phyloP scores from a whole-genome alignment of 1,140 invertebrate species.

The Triops longicaudatus region DNA sequence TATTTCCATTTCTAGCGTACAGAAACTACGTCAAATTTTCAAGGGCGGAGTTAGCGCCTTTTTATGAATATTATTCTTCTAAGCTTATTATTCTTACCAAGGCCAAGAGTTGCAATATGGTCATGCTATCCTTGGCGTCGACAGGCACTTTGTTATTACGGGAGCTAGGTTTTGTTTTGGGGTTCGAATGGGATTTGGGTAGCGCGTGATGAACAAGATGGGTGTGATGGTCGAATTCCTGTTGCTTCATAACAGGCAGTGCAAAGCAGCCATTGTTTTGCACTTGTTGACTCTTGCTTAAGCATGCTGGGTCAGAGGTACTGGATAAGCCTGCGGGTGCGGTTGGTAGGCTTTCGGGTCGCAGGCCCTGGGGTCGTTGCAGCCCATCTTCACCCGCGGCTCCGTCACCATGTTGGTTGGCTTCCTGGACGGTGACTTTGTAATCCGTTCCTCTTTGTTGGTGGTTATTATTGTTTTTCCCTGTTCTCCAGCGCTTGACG shows the following conservation, averaged over 20 bases:
- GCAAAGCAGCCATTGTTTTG: neutral
- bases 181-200: neutral
- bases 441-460: neutral
- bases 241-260: neutral
- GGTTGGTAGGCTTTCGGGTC: neutral
- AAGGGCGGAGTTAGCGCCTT: neutral
- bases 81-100: conserved; percentile 22
- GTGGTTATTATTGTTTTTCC: neutral
- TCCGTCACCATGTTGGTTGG: neutral
- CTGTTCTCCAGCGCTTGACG: neutral
- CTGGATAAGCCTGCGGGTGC: neutral
- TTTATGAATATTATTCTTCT: neutral
- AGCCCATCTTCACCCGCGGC: neutral
- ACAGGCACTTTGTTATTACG: conserved; percentile 9
- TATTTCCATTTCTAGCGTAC: neutral
- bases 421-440: neutral
- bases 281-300: neutral
- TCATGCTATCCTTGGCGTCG: conserved; percentile 22
- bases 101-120: conserved; percentile 26
- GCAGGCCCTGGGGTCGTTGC: neutral
- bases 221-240: neutral
- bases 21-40: no score
- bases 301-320: neutral
- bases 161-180: neutral
- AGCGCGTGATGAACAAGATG: neutral